Conservation (phyloP, 2,113 vertebrate species). For the Aegotheles bennettii region DNA sequence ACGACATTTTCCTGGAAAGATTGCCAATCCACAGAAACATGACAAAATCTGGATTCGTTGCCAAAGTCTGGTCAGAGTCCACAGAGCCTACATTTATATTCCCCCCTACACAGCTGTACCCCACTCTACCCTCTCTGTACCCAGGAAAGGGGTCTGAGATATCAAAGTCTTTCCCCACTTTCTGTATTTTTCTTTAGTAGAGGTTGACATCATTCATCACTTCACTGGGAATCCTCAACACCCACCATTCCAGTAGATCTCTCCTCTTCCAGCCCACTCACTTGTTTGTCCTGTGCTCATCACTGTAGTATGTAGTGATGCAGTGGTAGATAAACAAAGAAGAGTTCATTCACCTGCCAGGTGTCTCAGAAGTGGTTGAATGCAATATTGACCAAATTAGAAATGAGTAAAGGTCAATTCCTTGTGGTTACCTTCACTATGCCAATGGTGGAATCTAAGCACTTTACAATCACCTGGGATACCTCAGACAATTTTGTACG, state of each 20-base stretch:
- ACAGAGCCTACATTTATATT: background rate
- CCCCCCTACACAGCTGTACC: too few relatives aligned
- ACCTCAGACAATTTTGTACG: background rate
- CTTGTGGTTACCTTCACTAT: background rate
- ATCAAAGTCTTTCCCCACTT: background rate
- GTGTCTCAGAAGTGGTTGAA: background rate
- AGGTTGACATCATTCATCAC: background rate
- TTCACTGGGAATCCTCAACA: background rate
- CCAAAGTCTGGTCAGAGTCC: conserved; percentile 54
- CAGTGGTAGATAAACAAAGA: background rate
- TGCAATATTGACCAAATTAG: background rate
- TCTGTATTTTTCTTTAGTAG: background rate
- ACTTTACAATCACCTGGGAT: conserved; percentile 28
- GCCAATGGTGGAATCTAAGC: conserved; percentile 11
- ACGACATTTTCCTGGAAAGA: background rate
- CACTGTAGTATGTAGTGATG: background rate
- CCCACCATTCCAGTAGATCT: background rate
- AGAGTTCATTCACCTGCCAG: background rate
- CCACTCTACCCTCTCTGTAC: background rate
- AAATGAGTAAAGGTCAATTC: background rate
- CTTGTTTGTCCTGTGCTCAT: background rate
- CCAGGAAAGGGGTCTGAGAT: background rate
- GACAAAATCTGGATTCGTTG: conserved; percentile 21
- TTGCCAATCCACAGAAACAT: background rate
- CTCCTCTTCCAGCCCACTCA: background rate